Evolutionary conservation across 2,113 vertebrate genomes (phyloP).

Genomic region (Sylvia atricapilla): DNA sequence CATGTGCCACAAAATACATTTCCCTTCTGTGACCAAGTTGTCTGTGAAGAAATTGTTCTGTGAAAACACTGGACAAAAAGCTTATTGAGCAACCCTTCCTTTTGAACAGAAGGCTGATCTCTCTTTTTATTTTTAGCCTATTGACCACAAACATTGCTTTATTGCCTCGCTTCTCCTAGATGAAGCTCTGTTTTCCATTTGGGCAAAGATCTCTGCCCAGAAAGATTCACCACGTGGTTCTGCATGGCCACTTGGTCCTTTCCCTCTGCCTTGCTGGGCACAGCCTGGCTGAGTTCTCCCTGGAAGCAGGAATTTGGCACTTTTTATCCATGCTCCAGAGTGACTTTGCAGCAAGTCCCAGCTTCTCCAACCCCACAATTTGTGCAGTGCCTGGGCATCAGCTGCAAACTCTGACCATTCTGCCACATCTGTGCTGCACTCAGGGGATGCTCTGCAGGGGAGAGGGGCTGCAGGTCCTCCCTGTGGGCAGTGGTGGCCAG

Average conservation of each 20-base stretch:
- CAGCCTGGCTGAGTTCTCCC: not conserved
- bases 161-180: not conserved
- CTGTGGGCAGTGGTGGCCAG: not conserved
- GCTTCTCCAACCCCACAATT: not conserved
- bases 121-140: constrained; percentile 30
- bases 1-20: not conserved
- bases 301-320: not conserved
- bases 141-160: constrained; percentile 17
- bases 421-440: not conserved
- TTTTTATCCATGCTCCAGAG: not conserved
- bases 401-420: not conserved
- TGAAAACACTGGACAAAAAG: constrained; percentile 25
- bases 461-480: not conserved
- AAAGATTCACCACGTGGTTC: not conserved
- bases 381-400: not conserved
- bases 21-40: not conserved
- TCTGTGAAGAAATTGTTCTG: not conserved
- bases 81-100: constrained; percentile 7
- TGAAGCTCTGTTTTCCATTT: not conserved
- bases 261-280: not conserved
- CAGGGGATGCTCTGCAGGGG: not conserved
- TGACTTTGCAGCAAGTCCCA: not conserved
- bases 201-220: not conserved
- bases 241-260: not conserved
- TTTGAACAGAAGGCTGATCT: not conserved